Conservation (phyloP, 1,140 invertebrate species). For the Steinernema khuongi region DNA sequence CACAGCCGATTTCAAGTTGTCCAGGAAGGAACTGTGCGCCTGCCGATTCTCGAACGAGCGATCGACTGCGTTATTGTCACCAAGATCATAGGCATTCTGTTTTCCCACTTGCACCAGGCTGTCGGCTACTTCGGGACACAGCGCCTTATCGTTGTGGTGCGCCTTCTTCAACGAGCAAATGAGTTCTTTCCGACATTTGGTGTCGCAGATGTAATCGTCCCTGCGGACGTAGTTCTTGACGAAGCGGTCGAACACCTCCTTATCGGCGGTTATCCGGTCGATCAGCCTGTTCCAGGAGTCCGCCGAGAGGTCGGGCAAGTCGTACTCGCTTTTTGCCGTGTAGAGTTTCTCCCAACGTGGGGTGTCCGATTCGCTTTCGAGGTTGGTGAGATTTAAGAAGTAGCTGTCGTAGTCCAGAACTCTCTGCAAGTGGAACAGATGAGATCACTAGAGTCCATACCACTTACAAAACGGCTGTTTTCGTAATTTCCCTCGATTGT, state of each 20-base stretch:
- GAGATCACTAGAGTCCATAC: not conserved
- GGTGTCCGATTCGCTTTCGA: constrained; percentile 15
- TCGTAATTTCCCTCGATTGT: constrained; percentile 33
- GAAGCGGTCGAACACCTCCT: constrained; percentile 23
- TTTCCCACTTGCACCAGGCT: no score
- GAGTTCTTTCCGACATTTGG: constrained; percentile 38
- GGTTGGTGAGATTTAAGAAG: constrained; percentile 43
- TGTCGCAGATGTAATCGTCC: constrained; percentile 34
- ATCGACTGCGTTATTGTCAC: no score
- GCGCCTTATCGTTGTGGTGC: constrained; percentile 49
- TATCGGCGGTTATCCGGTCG: constrained; percentile 11
- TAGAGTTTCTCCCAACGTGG: constrained; percentile 52
- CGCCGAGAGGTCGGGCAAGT: constrained; percentile 42
- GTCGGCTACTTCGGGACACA: constrained; percentile 12
- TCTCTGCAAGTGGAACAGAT: constrained; percentile 37
- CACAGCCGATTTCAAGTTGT: no score
- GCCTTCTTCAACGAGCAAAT: constrained; percentile 46
- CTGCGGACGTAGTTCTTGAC: constrained; percentile 48
- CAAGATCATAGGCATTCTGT: no score
- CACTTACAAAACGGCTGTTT: constrained; percentile 26
- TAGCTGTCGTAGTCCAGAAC: constrained; percentile 51
- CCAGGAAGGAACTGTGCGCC: no score
- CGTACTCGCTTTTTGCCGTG: constrained; percentile 42
- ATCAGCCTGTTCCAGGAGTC: constrained; percentile 41
- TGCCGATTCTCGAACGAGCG: no score